Percentiles rank a stretch among this genome's conserved stretches.
These are phyloP conservation scores for Paraescarpia echinospica DNA, from an alignment of 1,140 invertebrate species.

Conservation along the genomic window DNA sequence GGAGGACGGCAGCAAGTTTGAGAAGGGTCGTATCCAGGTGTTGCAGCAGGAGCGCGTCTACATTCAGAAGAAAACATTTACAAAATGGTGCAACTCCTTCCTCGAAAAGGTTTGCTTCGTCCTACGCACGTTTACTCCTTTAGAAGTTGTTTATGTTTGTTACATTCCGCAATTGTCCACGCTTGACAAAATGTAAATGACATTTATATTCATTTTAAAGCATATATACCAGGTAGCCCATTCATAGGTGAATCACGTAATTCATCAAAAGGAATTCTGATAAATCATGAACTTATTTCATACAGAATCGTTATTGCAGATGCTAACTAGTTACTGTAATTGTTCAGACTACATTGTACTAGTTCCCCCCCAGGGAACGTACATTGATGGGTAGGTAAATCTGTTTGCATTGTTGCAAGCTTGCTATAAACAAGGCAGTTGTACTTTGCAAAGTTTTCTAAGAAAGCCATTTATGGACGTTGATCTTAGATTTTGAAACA, in stretches of 20 bases:
- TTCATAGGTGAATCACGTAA: not conserved
- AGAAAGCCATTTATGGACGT: not conserved
- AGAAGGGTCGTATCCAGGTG: slow-evolving; percentile 92
- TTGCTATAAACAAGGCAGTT: not conserved
- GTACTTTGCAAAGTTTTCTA: not conserved
- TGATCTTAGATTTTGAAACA: not conserved
- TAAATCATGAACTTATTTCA: too few species aligned
- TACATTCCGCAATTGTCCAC: too few species aligned
- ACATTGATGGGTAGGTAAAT: not conserved
- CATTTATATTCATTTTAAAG: too few species aligned
- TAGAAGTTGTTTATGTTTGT: not conserved
- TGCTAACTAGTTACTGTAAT: too few species aligned
- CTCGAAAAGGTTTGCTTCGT: slow-evolving; percentile 79
- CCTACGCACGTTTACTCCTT: not conserved
- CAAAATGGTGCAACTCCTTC: slow-evolving; percentile 99
- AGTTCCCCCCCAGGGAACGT: not conserved
- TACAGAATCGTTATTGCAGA: too few species aligned
- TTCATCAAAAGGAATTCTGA: not conserved
- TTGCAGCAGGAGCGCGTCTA: slow-evolving; percentile 94
- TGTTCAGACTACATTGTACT: too few species aligned
- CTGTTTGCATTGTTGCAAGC: not conserved
- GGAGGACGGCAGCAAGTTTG: slow-evolving; percentile 71
- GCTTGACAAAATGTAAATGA: too few species aligned
- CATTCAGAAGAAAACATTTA: slow-evolving; percentile 99
- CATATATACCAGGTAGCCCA: not conserved